A percentile compares a stretch with the other conserved stretches of the same genome.
phyloP scores from a whole-genome alignment of 2,888 invertebrate genomes.

The Tetranychus truncatus region DNA sequence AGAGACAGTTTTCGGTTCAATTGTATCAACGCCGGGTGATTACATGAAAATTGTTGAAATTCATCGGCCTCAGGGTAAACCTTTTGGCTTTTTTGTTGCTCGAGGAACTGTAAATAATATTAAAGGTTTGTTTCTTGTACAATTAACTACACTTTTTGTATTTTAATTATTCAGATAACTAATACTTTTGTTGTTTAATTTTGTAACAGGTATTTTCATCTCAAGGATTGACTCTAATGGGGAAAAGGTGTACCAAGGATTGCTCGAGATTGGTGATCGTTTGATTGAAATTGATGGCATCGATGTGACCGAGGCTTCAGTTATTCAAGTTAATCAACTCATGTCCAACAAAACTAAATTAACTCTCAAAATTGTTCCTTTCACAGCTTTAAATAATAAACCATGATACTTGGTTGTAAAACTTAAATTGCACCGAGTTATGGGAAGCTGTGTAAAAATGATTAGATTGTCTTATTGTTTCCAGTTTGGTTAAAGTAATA shows the following conservation, averaged over 20 bases:
- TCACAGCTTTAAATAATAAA: neutral
- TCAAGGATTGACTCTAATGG: conserved; percentile 31
- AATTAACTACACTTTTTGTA: neutral
- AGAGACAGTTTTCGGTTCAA: neutral
- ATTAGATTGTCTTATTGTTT: too few species aligned
- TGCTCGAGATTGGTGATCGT: conserved; percentile 32
- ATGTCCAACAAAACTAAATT: conserved; percentile 30
- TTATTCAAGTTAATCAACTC: conserved; percentile 31
- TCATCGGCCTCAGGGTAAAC: conserved; percentile 29
- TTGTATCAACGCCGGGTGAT: neutral
- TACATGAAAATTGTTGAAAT: conserved; percentile 24
- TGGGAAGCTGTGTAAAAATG: too few species aligned
- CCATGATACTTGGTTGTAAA: too few species aligned
- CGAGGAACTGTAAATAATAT: conserved; percentile 30
- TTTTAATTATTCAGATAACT: conserved; percentile 9
- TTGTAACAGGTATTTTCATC: conserved; percentile 31
- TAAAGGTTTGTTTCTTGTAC: conserved; percentile 29
- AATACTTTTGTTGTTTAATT: conserved; percentile 5
- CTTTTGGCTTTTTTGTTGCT: conserved; percentile 33
- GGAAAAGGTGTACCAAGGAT: conserved; percentile 30
- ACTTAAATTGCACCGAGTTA: too few species aligned
- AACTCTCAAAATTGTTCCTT: conserved; percentile 27
- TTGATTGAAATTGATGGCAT: conserved; percentile 32
- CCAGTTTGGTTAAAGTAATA: too few species aligned
- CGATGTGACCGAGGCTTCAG: conserved; percentile 29